Evolutionary conservation across 2,888 invertebrate genomes (phyloP), one percentile per base, ranked within the genome.

Genomic region (Scaeva pyrastri): DNA sequence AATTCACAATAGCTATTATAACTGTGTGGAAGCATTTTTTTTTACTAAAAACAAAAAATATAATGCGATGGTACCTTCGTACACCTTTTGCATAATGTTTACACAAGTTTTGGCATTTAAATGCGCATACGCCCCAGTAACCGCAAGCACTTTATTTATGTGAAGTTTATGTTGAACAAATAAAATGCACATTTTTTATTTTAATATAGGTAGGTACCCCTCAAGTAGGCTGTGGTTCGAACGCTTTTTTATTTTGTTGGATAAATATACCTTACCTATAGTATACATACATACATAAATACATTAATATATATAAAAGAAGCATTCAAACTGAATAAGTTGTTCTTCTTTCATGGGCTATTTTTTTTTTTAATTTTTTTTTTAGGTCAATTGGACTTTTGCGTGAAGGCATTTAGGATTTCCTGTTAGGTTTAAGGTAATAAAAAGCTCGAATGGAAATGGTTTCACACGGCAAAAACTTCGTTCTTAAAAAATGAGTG

Each of bases 71-170:
- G 36, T 68, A 7, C 31, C 31, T 31, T 7, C 26, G 5, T 5
- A 21, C 45, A 31, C 68, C 52, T 43, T 56, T 60, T 73, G 55
- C 62, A 68, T 74, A 52, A 62, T 62, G 41, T 71, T 45, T 68
- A 60, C 66, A 58, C 41, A 74, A 74, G 62, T 48, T 62, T 56
- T 64, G 48, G 62, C 78, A 70, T 78, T 83, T 83, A 74, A 83
- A 83, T 83, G 58, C 73, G 62, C 70, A 78, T 83, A 78, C 70
- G 66, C 82, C 82, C 62, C 70, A 77, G 76, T 72, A 64, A 64
- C 50, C 36, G 39, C 52, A 36, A 52, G 41, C 66, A 48, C 31
- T 66, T 68, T 68, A 70, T 64, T 70, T 48, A 62, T 71, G 75
- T 71, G 21, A 50, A 64, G 19, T 72, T 58, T 71, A 58, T 62